These are phyloP conservation scores for Chymomyza caudatula DNA, from an alignment of 2,888 invertebrate species.

Conservation along the genomic window DNA sequence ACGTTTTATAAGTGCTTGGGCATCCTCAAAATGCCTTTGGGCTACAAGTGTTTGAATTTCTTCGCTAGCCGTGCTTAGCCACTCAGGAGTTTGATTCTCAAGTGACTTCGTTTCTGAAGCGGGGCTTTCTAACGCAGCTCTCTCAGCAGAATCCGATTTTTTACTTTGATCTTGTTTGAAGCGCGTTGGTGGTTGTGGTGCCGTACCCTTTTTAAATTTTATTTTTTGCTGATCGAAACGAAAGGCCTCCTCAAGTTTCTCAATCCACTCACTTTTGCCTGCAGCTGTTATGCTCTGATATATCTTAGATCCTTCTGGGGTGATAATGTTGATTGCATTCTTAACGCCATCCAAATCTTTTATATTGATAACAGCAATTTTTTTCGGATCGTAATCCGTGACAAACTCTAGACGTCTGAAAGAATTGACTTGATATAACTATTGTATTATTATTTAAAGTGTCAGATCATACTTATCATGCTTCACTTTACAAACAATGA, in stretches of 20 bases:
- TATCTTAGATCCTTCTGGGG: conserved; percentile 94
- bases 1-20: conserved; percentile 88
- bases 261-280: conserved; percentile 93
- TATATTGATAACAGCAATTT: conserved; percentile 95
- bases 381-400: conserved; percentile 81
- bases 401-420: conserved; percentile 76
- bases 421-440: neutral
- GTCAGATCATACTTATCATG: conserved; percentile 74
- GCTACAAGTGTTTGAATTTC: conserved; percentile 97
- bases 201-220: conserved; percentile 79
- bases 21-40: conserved; percentile 96
- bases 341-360: conserved; percentile 92
- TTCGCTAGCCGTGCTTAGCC: conserved; percentile 94
- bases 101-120: conserved; percentile 62
- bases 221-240: conserved; percentile 83
- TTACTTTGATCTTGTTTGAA: conserved; percentile 19
- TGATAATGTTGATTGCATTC: conserved; percentile 95
- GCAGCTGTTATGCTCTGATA: conserved; percentile 91
- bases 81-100: conserved; percentile 83
- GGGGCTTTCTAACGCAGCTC: conserved; percentile 50
- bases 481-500: conserved; percentile 89
- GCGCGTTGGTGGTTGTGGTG: conserved; percentile 77
- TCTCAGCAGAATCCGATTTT: conserved; percentile 30
- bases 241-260: conserved; percentile 93
- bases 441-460: neutral